Evolutionary conservation across 2,113 vertebrate genomes (phyloP), one percentile per base, ranked within the genome.

Genomic region (Phalacrocorax pelagicus): DNA sequence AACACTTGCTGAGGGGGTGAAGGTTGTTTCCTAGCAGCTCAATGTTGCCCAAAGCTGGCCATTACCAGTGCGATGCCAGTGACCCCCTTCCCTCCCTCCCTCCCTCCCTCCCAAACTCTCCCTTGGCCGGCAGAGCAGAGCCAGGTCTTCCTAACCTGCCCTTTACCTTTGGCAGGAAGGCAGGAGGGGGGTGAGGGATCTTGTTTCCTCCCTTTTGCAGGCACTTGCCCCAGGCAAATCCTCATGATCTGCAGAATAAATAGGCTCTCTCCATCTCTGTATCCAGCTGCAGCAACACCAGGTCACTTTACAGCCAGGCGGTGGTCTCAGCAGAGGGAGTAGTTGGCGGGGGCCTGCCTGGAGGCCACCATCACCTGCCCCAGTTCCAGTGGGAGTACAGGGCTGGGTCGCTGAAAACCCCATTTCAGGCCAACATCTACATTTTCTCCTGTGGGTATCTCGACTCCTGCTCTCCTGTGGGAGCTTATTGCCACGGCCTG

Each of bases 201-300:
- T 74, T 83, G 59, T 94, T 94, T 94, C 91, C 55, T 92, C 42
- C 1, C 4, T 94, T 86, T 81, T 70, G 17, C 61, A 40, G 40
- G 30, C 66, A 32, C 19, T 92, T 79, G 85, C 84, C 62, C 54
- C 46, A 57, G 84, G 90, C 87, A 75, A 61, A 57, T 59, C 69
- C 63, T 81, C 21, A 13, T 78, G 72, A 84, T 71, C 46, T 73
- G 59, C 77, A 94, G 59, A 51, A 91, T 77, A 84, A 94, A 59
- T 32, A 91, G 66, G 69, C n/a, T 91, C 51, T 34, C n/a, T 51
- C 46, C 3, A 0, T 32, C 54, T 49, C 52, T 26, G 17, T 6
- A 2, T 94, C 92, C 92, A 93, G 95, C 86, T 94, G 91, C 91
- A 92, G 94, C 55, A 90, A 58, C 78, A 90, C 14, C 2, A 2